Evolutionary conservation across 1,140 invertebrate genomes (phyloP), one percentile per base, ranked within the genome.

Genomic region (Drosophila kohkoa): DNA sequence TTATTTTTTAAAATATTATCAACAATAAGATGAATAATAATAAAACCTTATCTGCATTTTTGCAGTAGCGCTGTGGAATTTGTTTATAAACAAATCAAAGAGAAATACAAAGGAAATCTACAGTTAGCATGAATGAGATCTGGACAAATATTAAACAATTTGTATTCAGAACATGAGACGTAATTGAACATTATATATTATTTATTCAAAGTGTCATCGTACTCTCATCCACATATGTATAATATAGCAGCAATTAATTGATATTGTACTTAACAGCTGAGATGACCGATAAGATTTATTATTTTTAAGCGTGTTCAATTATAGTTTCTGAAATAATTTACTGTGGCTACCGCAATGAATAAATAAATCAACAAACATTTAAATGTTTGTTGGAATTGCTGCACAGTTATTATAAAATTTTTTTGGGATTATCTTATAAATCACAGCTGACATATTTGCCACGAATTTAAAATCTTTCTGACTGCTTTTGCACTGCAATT

Each of bases 151-250:
- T 43, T 62, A 13, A 45, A 6, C 51, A 32, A 67, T 60, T 67
- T 63, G 71, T 73, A 48, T 49, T 55, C 62, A 30, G 32, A 49
- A 45, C 20, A 16, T 59, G 45, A 28, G 51, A 65, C 45, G 68
- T 52, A 49, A 79, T 79, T 30, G 58, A 49, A 63, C 49, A 66
- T 43, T 60, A 0, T 15, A n/a, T 16, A 68, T 68, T 76, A 86
- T 81, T 68, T 66, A 72, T 66, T 64, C n/a, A 25, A 69, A 58
- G 51, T 77, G 77, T 88, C 79, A 88, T 69, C 66, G 83, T 60
- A 64, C 76, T 70, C 68, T 41, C 52, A 30, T 20, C 11, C 3
- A 3, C 15, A 25, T 30, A 15, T 15, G 15, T 15, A 25, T 30
- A 16, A 32, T 48, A 25, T 48, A 66, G 48, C 35, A 52, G 15